Base-by-base conservation (phyloP, 2,797 vertebrate species). In the Muscicapa comitata region DNA sequence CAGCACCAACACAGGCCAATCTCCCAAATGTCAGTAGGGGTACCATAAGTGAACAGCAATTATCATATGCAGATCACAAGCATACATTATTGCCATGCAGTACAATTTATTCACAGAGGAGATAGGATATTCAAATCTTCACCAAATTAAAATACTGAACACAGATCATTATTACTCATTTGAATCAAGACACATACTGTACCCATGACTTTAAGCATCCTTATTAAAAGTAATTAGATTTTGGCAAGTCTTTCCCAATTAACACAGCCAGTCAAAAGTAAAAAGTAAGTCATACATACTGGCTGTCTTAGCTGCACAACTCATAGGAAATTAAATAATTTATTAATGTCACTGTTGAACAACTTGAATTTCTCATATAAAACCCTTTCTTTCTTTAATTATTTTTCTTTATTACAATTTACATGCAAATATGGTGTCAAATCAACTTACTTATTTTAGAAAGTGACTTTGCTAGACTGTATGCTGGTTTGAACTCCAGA, bases 371-470 rank as follows among this genome's bases (percentile, higher is more conserved):
- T 38, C 35, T 66, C 29, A 47, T 53, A 50, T 48, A 93, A 75
- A 51, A 1, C 5, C 21, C 42, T 84, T 71, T 57, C 28, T 53
- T 86, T 50, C 45, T 67, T 70, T 45, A 12, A 51, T 23, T 85
- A 63, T 26, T 35, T 26, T 84, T 88, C 54, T 88, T 47, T 83
- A 93, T 81, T 95, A 90, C 70, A 81, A 90, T 90, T 83, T 92
- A 65, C 28, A 77, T n/a, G 85, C 33, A 87, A 87, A 86, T 63
- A 81, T 5, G 20, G 43, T 4, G 0, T 94, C 78, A 90, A 51
- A 82, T 92, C 73, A 91, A 94, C 95, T 96, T 95, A 96, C 94
- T 96, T 93, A 95, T 95, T 95, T 97, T 97, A 95, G 95, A 97
- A 85, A 93, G 88, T 88, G 92, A 97, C 47, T 94, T 93, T 95